Base-by-base conservation (phyloP, 2,888 invertebrate genomes). In the Steinernema hermaphroditum region DNA sequence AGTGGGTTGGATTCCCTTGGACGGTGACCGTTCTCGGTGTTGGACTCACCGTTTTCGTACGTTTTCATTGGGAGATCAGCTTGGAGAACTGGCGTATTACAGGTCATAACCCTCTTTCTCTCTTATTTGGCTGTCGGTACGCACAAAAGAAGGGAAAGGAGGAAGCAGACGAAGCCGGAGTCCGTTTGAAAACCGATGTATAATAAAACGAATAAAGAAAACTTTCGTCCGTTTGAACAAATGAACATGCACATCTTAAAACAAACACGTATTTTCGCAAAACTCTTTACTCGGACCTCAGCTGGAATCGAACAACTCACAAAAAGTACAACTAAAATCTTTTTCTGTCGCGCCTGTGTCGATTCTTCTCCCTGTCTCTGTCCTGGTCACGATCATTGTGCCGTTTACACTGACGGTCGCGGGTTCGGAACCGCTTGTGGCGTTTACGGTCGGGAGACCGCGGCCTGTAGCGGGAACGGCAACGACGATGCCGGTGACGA, bases 1-100 rank as follows among this genome's bases (percentile, higher is more conserved):
- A 77, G 54, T 29, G 27, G 27, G 73, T 82, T 70, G 83, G 84
- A 0, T 86, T 86, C 74, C 79, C 75, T 0, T 86, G 84, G 83
- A 80, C 82, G 14, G 72, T 83, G 8, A 79, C 80, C 8, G 74
- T 78, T 4, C 70, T 81, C 9, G 80, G 81, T n/a, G 77, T 4
- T 8, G 27, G 6, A 6, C 6, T 62, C 6, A 32, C 29, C 16
- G 32, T 62, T 4, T 62, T 62, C 14, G 62, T 62, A 32, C 27
- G 62, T 46, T 46, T 4, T 46, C 8, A 19, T 24, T 24, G 16
- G 24, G 2, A 4, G 29, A 6, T 54, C 24, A 6, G 24, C 9
- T 49, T 19, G 14, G 54, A 27, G 24, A 2, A 54, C 29, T 14
- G 22, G 16, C 14, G 62, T 8, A 2, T 32, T 62, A 4, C 62